Percentiles rank a stretch among this genome's conserved stretches.
Evolutionary conservation across 1,140 invertebrate genomes (phyloP).

Genomic region (Drosophila chauvacae): DNA sequence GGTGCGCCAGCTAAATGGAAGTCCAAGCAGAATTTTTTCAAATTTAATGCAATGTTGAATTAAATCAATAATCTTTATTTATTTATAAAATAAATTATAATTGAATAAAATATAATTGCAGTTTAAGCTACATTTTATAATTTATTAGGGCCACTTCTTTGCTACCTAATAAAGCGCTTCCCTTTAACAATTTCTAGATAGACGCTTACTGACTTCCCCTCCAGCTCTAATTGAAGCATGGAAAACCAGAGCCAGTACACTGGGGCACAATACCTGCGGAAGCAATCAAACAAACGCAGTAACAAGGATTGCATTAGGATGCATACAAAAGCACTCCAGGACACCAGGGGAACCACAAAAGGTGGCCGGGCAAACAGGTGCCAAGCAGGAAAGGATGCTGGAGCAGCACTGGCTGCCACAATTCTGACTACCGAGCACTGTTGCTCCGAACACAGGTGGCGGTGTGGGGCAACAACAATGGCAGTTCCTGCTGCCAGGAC

Average conservation of each 20-base stretch:
- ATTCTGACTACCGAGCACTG: slow-evolving; percentile 3
- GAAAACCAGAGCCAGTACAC: slow-evolving; percentile 27
- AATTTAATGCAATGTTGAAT: slow-evolving; percentile 17
- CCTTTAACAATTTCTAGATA: not conserved
- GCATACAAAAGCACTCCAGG: slow-evolving; percentile 54
- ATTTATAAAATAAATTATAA: not conserved
- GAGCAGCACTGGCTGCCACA: slow-evolving; percentile 33
- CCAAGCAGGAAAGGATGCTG: slow-evolving; percentile 22
- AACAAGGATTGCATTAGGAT: slow-evolving; percentile 54
- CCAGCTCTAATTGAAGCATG: slow-evolving; percentile 25
- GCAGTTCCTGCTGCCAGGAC: slow-evolving; percentile 45
- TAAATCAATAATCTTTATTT: not conserved
- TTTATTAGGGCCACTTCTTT: not conserved
- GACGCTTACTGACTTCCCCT: not conserved
- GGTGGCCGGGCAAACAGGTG: slow-evolving; percentile 47
- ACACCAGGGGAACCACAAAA: slow-evolving; percentile 42
- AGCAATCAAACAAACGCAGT: slow-evolving; percentile 56
- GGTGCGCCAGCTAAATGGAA: slow-evolving; percentile 23
- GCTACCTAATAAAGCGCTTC: not conserved
- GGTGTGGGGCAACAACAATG: slow-evolving; percentile 25
- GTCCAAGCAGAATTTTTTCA: not conserved
- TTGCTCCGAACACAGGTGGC: slow-evolving; percentile 6
- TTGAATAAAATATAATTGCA: not conserved
- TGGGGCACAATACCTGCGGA: slow-evolving; percentile 30
- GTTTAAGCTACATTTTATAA: not conserved